These are phyloP conservation scores for Dryoscopus gambensis DNA, from an alignment of 2,113 vertebrate species.

Conservation along the genomic window DNA sequence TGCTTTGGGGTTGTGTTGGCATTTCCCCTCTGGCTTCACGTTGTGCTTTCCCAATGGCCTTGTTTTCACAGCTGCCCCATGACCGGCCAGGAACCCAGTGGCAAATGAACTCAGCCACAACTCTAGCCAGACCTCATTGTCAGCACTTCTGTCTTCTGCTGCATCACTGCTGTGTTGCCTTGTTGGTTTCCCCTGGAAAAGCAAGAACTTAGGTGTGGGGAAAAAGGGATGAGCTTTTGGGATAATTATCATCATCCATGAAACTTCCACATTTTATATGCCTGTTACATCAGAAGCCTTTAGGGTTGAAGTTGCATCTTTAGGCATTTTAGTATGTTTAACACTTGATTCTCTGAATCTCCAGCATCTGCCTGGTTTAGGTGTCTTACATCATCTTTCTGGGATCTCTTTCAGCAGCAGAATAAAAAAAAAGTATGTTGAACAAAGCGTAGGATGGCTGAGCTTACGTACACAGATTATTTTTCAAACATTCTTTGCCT, in stretches of 20 bases:
- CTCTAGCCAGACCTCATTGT: neutral
- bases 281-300: neutral
- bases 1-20: neutral
- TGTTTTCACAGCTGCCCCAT: slow-evolving; percentile 66
- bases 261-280: neutral
- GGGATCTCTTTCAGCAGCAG: neutral
- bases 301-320: neutral
- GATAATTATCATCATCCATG: neutral
- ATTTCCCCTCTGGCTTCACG: neutral
- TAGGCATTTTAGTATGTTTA: neutral
- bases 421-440: neutral
- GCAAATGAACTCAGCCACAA: neutral
- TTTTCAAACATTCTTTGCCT: slow-evolving; percentile 19
- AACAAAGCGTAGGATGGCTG: neutral
- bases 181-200: neutral
- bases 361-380: neutral
- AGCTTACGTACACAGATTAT: neutral
- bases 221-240: neutral
- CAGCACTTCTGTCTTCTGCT: slow-evolving; percentile 7
- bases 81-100: neutral
- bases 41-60: slow-evolving; percentile 13
- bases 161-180: neutral
- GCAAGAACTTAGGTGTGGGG: neutral
- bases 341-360: neutral
- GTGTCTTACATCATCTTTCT: neutral